Conservation (phyloP, 2,888 invertebrate genomes). For the Patella caerulea region DNA sequence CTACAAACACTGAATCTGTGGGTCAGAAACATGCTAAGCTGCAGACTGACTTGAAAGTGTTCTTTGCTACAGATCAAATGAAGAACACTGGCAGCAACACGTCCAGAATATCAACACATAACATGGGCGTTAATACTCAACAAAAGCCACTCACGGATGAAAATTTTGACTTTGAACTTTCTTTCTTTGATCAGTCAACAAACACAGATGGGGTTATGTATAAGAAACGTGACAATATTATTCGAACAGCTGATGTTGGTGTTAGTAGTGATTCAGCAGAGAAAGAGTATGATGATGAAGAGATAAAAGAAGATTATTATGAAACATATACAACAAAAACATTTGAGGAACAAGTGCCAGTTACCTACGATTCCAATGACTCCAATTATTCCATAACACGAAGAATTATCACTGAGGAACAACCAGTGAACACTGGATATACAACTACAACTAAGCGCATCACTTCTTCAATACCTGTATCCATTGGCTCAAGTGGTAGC, state of each 20-base stretch:
- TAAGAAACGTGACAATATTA: not conserved
- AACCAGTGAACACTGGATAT: too few relatives aligned
- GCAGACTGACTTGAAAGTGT: constrained; percentile 60
- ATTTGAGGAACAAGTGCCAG: not conserved
- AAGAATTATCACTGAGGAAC: too few relatives aligned
- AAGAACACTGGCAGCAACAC: constrained; percentile 52
- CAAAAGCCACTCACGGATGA: constrained; percentile 37
- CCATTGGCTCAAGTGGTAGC: too few relatives aligned
- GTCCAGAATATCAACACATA: constrained; percentile 38
- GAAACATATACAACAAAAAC: not conserved
- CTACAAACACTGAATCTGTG: constrained; percentile 56
- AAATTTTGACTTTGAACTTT: constrained; percentile 42
- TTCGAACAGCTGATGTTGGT: not conserved
- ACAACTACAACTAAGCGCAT: too few relatives aligned
- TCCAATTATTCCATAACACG: too few relatives aligned
- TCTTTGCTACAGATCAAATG: constrained; percentile 50
- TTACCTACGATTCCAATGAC: too few relatives aligned
- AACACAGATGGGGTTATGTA: constrained; percentile 25
- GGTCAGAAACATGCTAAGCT: constrained; percentile 29
- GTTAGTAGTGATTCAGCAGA: constrained; percentile 1
- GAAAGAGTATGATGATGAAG: constrained; percentile 6
- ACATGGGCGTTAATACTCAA: constrained; percentile 55
- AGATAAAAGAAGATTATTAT: not conserved
- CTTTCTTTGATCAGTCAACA: constrained; percentile 31
- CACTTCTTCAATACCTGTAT: too few relatives aligned